A percentile compares a stretch with the other conserved stretches of the same genome.
These are phyloP conservation scores for Eilema depressum DNA, from an alignment of 2,888 invertebrate genomes.

Conservation along the genomic window DNA sequence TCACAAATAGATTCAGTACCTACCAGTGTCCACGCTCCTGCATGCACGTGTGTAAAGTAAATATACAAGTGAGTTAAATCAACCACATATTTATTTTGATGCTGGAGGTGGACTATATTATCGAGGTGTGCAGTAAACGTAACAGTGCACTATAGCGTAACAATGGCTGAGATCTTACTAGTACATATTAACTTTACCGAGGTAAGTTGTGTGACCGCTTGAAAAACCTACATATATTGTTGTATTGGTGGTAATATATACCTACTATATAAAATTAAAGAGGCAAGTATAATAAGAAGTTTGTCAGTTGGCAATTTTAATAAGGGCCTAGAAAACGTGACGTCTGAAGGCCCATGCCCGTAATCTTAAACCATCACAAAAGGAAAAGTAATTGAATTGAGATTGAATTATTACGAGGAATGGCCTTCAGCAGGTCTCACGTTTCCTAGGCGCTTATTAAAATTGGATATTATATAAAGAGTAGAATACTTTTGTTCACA, in stretches of 20 bases:
- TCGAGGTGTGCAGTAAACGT: background rate
- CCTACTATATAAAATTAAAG: no score
- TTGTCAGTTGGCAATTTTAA: background rate
- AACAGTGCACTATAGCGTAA: background rate
- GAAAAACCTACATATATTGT: background rate
- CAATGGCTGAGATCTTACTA: background rate
- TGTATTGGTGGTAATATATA: no score
- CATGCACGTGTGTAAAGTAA: slow-evolving; percentile 14
- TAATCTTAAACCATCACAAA: background rate
- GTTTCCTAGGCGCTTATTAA: no score
- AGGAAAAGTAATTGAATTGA: background rate
- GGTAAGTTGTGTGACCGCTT: background rate
- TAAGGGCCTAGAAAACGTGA: background rate
- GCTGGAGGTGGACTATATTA: slow-evolving; percentile 36
- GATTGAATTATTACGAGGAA: no score
- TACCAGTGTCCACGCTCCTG: background rate
- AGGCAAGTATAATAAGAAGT: background rate
- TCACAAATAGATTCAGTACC: slow-evolving; percentile 28
- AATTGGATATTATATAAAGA: no score
- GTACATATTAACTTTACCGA: background rate
- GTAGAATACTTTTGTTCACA: no score
- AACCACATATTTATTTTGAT: slow-evolving; percentile 42
- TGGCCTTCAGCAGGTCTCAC: no score
- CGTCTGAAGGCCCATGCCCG: background rate
- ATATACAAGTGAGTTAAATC: slow-evolving; percentile 33